Evolutionary conservation across 2,888 invertebrate genomes (phyloP), one percentile per base, ranked within the genome.

Genomic region (Macropis europaea): DNA sequence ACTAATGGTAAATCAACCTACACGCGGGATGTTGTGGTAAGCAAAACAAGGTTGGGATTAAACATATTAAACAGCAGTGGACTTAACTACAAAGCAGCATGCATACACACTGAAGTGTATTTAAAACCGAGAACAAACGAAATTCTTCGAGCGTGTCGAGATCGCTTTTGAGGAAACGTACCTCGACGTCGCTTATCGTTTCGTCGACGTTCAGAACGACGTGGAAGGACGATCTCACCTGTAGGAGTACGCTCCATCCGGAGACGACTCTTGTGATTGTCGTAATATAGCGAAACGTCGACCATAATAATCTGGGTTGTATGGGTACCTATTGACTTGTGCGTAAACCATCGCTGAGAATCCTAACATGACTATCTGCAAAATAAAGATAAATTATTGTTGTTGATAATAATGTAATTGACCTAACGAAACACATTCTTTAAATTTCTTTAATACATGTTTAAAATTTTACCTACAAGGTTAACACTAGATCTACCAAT

Each of bases 211-310:
- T 34, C 60, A 42, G 43, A 54, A 59, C 53, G 43, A 66, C 60
- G 68, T 66, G 67, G 79, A 77, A 79, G 76, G 75, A 73, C 73
- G 64, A 73, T 76, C 84, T 86, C 81, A 90, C 90, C 89, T 89
- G 83, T 83, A 90, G 48, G 86, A 82, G 73, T 90, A 90, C 56
- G 90, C 87, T 70, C 90, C 90, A 64, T 89, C 89, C 53, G 87
- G 87, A 57, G 85, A 77, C 34, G 83, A 80, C 75, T 89, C 87
- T 53, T 89, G 89, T 50, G 79, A 83, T 59, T 90, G 90, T 48
- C 89, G 84, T 47, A 90, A 75, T 75, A 90, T 90, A 50, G 89
- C 88, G 69, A 82, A 81, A 22, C 84, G 83, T 59, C 88, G 84
- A 2, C 89, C 80, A 30, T 82, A 80, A 45, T 81, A 81, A 42